A percentile compares a stretch with the other conserved stretches of the same genome.
Evolutionary conservation across 2,888 invertebrate genomes (phyloP).

Genomic region (Elysia crispata): DNA sequence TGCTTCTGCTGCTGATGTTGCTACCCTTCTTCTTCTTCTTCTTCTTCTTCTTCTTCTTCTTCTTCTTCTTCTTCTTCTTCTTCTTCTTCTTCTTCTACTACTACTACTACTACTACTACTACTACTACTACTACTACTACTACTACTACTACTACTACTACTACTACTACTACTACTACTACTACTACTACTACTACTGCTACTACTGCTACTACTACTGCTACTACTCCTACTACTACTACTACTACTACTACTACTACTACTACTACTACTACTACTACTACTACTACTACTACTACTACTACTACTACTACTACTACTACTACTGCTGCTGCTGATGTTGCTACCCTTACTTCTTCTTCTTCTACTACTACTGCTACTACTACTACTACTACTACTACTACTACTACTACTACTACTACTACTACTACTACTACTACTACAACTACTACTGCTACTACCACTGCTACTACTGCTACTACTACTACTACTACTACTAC

Average conservation of each 20-base stretch:
- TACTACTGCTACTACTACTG: not conserved
- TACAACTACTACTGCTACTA: constrained; percentile 41
- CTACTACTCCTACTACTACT: too few relatives aligned
- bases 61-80: not conserved
- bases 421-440: constrained; percentile 36
- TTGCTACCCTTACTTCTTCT: too few relatives aligned
- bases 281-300: not conserved
- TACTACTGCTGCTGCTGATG: too few relatives aligned
- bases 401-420: constrained; percentile 43
- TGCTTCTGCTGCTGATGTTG: too few relatives aligned
- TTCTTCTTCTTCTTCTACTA: not conserved
- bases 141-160: not conserved
- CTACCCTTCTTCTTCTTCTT: not conserved
- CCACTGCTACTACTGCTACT: constrained; percentile 36
- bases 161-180: not conserved
- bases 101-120: not conserved
- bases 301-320: not conserved
- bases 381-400: constrained; percentile 14
- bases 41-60: not conserved
- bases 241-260: not conserved
- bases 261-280: not conserved
- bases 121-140: constrained; percentile 9
- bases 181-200: not conserved
- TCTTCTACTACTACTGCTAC: constrained; percentile 1
- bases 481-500: constrained; percentile 40